phyloP scores from a whole-genome alignment of 2,797 vertebrate genomes.

The Champsocephalus esox region DNA sequence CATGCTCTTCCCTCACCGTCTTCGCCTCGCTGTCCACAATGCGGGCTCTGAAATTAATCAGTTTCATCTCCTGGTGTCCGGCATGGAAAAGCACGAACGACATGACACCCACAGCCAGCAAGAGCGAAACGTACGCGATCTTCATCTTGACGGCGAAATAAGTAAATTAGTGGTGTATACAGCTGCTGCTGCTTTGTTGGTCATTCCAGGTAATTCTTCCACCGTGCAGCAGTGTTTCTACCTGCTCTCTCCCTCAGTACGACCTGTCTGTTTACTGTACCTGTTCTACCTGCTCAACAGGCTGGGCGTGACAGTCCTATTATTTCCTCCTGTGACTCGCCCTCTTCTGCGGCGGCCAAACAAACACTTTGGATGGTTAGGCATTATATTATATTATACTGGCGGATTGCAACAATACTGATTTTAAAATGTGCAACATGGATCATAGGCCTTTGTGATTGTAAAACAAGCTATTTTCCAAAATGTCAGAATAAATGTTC shows the following conservation, averaged over 20 bases:
- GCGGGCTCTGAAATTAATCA: slow-evolving; percentile 24
- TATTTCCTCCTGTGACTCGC: slow-evolving; percentile 1
- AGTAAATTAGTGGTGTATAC: not conserved
- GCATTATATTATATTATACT: not conserved
- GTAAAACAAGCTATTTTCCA: not conserved
- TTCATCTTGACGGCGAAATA: slow-evolving; percentile 65
- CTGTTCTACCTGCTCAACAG: slow-evolving; percentile 42
- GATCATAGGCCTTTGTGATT: not conserved
- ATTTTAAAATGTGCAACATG: not conserved
- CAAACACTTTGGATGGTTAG: not conserved
- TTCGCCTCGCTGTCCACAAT: not conserved
- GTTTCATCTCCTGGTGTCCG: slow-evolving; percentile 70
- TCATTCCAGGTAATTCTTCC: slow-evolving; percentile 18
- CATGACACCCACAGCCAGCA: slow-evolving; percentile 56
- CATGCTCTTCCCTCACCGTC: slow-evolving; percentile 63
- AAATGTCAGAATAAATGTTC: not conserved
- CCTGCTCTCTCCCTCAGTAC: fast-evolving
- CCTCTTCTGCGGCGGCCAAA: fast-evolving
- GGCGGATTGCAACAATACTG: not conserved
- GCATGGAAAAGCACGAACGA: slow-evolving; percentile 60
- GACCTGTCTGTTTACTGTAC: fast-evolving
- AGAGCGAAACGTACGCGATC: not conserved
- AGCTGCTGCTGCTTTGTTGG: not conserved
- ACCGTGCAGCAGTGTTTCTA: not conserved
- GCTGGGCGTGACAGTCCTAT: slow-evolving; percentile 53